phyloP scores from a whole-genome alignment of 2,113 vertebrate species.

The Ailuropoda melanoleuca region DNA sequence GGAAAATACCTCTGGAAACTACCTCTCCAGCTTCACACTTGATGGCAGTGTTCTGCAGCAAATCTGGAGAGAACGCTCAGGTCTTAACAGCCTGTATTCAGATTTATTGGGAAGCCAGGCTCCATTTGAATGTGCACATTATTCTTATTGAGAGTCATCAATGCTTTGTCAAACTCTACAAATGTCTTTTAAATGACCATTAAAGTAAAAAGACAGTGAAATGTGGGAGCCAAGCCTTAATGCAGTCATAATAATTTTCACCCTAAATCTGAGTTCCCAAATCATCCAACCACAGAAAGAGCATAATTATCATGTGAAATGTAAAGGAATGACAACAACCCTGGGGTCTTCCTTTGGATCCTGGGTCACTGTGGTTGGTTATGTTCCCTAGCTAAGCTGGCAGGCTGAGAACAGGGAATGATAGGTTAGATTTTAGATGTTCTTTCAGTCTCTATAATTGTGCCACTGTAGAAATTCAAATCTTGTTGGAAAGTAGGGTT shows the following conservation, averaged over 20 bases:
- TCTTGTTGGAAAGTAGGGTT: not conserved
- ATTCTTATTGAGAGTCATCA: slow-evolving; percentile 70
- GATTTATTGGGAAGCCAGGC: slow-evolving; percentile 72
- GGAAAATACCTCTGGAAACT: not conserved
- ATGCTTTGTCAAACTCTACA: slow-evolving; percentile 76
- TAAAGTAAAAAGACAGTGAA: slow-evolving; percentile 67
- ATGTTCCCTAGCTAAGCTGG: not conserved
- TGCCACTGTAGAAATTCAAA: not conserved
- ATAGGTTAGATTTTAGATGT: not conserved
- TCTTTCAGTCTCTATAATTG: not conserved
- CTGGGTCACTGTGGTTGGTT: not conserved
- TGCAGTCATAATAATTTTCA: slow-evolving; percentile 31
- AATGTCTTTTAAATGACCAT: slow-evolving; percentile 76
- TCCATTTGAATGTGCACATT: slow-evolving; percentile 67
- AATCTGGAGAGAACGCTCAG: slow-evolving; percentile 63
- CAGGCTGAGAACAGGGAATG: not conserved
- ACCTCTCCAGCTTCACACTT: slow-evolving; percentile 74
- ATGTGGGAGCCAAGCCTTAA: not conserved
- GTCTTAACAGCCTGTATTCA: not conserved
- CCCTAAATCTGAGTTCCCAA: slow-evolving; percentile 25
- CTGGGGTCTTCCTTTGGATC: not conserved
- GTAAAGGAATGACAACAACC: not conserved
- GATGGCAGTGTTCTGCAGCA: slow-evolving; percentile 85
- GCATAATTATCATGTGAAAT: not conserved
- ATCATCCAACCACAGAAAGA: slow-evolving; percentile 16